Conservation (phyloP, 2,888 invertebrate genomes). For the Vannuccia rotundouncinata region DNA sequence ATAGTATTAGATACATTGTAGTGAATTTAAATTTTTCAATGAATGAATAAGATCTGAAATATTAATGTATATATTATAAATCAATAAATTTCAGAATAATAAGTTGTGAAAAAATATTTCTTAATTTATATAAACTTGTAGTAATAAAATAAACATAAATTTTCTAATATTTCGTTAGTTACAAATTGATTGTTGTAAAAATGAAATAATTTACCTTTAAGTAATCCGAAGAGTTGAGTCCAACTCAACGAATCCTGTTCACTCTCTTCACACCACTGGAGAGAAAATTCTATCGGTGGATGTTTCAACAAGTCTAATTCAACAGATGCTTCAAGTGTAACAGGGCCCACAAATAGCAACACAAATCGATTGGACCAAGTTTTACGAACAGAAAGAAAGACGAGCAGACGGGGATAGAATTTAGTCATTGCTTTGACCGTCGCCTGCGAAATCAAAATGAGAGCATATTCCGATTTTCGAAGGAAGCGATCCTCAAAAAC, state of each 20-base stretch:
- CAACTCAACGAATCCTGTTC: slow-evolving; percentile 16
- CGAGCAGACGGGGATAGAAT: slow-evolving; percentile 34
- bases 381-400: slow-evolving; percentile 31
- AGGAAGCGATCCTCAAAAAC: slow-evolving; percentile 38
- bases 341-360: slow-evolving; percentile 28
- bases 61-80: no score
- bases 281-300: slow-evolving; percentile 21
- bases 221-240: slow-evolving; percentile 24
- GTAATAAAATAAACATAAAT: no score
- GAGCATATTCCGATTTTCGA: slow-evolving; percentile 33
- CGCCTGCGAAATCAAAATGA: slow-evolving; percentile 17
- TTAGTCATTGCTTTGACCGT: slow-evolving; percentile 12
- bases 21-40: no score
- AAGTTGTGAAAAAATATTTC: no score
- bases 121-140: no score
- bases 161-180: no score
- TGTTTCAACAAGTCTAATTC: slow-evolving; percentile 24
- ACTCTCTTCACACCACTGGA: background rate
- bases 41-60: no score
- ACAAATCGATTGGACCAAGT: slow-evolving; percentile 33
- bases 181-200: no score
- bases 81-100: no score
- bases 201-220: slow-evolving; percentile 37
- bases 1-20: no score
- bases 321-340: background rate